phyloP scores from a whole-genome alignment of 1,140 invertebrate genomes.

The Mamestra configurata region DNA sequence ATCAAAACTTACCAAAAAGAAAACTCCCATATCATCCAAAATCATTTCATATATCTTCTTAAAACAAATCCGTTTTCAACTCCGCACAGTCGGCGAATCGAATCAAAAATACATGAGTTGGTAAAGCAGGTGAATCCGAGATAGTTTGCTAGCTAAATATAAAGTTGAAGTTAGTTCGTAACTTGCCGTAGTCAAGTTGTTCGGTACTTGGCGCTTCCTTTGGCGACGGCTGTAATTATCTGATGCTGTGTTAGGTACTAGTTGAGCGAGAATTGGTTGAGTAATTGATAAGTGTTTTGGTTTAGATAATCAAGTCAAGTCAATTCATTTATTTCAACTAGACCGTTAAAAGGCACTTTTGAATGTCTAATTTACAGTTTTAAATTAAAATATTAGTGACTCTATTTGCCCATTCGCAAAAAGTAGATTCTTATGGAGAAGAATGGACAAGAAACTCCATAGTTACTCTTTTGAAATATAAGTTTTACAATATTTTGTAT shows the following conservation, averaged over 20 bases:
- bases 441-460: too few species aligned
- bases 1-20: not conserved
- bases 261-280: not conserved
- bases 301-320: not conserved
- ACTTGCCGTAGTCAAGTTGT: not conserved
- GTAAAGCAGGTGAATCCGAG: conserved; percentile 23
- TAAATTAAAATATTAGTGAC: too few species aligned
- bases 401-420: too few species aligned
- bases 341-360: too few species aligned
- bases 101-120: conserved; percentile 37
- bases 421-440: too few species aligned
- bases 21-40: not conserved
- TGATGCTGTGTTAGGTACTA: conserved; percentile 6
- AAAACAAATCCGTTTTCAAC: not conserved
- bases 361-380: too few species aligned
- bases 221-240: not conserved
- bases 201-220: not conserved
- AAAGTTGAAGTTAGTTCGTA: conserved; percentile 5
- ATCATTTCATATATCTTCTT: not conserved
- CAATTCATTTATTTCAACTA: too few species aligned
- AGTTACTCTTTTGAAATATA: too few species aligned
- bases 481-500: too few species aligned
- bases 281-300: not conserved
- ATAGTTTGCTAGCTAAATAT: conserved; percentile 33
- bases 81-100: not conserved